Evolutionary conservation across 92 coral and sea anemone genomes (phyloP), one percentile per base, ranked within the genome.

Genomic region (Chrysogorgia sp.): DNA sequence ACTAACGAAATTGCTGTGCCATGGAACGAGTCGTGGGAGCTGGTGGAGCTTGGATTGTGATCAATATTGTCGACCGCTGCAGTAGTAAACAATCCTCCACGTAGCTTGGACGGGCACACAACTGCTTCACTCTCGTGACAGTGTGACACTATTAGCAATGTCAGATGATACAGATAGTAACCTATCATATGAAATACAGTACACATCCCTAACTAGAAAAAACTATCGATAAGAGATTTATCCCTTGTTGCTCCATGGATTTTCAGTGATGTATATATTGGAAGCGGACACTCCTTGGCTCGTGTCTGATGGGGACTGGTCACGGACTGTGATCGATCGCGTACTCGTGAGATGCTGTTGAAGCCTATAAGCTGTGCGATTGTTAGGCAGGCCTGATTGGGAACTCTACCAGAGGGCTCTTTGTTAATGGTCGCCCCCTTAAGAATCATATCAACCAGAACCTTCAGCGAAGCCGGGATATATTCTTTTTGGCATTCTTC

Each of bases 21-120:
- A 14, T 90, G 90, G 53, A 80, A 86, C 20, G 93, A 61, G 62
- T 81, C 86, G 1, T 82, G 74, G 7, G 90, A 30, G 66, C 65
- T 86, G 7, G 93, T 90, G 19, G 93, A 83, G 67, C 93, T 86
- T n/a, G 87, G 90, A 29, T 86, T 90, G 76, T 90, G 90, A 65
- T 83, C 87, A 1, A 86, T 83, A 67, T 90, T 86, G 40, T 90
- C 90, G 17, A 84, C 79, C 0, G 83, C 87, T 21, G 84, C 85
- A 33, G 94, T 90, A 8, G 89, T 84, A 34, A 90, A 86, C 43
- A 90, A 29, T 28, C 60, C 84, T 6, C 75, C 72, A 24, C 59
- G 49, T 1, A 90, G 83, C 26, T 83, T 83, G 26, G 87, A 34
- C 1, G 90, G 94, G 47, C 94, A 86, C 3, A 86, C 89, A 10